phyloP scores from a whole-genome alignment of 2,888 invertebrate species.

The Ophioninae sp. region DNA sequence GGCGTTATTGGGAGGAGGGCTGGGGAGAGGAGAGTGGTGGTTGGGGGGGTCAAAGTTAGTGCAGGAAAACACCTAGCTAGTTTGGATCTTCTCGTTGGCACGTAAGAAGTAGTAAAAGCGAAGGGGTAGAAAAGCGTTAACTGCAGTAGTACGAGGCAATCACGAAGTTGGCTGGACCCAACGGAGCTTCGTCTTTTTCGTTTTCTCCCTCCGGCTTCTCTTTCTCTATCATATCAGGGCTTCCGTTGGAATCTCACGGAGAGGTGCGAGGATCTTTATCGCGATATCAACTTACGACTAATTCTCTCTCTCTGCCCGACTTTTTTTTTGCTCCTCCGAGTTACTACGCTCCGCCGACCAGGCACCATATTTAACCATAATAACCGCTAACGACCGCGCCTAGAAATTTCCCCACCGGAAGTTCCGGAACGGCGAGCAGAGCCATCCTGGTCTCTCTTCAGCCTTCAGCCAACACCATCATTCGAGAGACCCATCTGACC shows the following conservation, averaged over 20 bases:
- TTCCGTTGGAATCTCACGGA: constrained; percentile 31
- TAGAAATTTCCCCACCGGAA: constrained; percentile 70
- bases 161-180: constrained; percentile 51
- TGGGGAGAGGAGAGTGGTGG: no score
- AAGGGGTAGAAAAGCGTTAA: constrained; percentile 36
- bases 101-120: constrained; percentile 29
- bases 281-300: constrained; percentile 56
- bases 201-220: constrained; percentile 8
- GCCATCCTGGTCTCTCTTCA: constrained; percentile 27
- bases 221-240: constrained; percentile 36
- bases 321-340: constrained; percentile 15
- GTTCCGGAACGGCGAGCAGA: constrained; percentile 68
- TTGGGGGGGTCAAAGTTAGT: constrained; percentile 23
- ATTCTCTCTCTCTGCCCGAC: constrained; percentile 29
- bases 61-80: constrained; percentile 29
- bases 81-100: constrained; percentile 12
- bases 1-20: constrained; percentile 21
- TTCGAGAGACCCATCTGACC: constrained; percentile 18
- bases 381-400: constrained; percentile 73
- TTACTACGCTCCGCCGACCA: constrained; percentile 43
- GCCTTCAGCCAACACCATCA: neutral
- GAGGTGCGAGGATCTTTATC: constrained; percentile 46
- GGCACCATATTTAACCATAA: constrained; percentile 74
- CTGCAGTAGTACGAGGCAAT: constrained; percentile 35
- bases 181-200: constrained; percentile 17